Evolutionary conservation across 2,113 vertebrate genomes (phyloP).

Genomic region (Malaclemys terrapin): DNA sequence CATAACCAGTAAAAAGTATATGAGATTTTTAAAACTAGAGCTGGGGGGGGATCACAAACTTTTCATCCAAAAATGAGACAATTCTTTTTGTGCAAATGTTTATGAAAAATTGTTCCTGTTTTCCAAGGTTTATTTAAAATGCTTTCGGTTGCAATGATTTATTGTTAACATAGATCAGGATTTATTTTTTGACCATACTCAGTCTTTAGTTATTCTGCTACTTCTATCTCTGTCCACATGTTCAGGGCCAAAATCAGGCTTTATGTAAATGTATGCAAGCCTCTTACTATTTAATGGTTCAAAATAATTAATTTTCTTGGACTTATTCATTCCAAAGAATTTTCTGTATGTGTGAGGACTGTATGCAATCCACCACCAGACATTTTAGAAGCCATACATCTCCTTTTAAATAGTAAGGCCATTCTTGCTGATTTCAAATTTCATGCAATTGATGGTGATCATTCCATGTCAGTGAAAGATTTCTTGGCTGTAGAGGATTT

Average conservation of each 20-base stretch:
- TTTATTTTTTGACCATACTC: background rate
- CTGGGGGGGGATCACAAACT: background rate
- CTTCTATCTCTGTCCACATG: background rate
- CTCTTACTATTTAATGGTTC: background rate
- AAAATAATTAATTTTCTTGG: background rate
- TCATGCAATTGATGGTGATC: background rate
- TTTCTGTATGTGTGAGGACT: background rate
- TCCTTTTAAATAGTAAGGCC: background rate
- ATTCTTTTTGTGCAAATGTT: background rate
- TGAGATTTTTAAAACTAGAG: background rate
- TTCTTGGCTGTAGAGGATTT: background rate
- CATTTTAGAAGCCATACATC: background rate
- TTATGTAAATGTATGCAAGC: background rate
- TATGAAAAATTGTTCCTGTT: background rate
- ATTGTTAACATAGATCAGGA: background rate
- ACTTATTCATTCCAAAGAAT: background rate
- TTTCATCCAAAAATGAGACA: background rate
- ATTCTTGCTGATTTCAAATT: background rate
- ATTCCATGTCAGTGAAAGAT: background rate
- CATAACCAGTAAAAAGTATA: background rate
- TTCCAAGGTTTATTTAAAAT: background rate
- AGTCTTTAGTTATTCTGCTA: background rate
- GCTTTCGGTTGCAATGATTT: background rate
- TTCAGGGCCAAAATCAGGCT: background rate
- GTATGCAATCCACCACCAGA: background rate